phyloP scores from a whole-genome alignment of 1,140 invertebrate species.

The Melipona quadrifasciata region DNA sequence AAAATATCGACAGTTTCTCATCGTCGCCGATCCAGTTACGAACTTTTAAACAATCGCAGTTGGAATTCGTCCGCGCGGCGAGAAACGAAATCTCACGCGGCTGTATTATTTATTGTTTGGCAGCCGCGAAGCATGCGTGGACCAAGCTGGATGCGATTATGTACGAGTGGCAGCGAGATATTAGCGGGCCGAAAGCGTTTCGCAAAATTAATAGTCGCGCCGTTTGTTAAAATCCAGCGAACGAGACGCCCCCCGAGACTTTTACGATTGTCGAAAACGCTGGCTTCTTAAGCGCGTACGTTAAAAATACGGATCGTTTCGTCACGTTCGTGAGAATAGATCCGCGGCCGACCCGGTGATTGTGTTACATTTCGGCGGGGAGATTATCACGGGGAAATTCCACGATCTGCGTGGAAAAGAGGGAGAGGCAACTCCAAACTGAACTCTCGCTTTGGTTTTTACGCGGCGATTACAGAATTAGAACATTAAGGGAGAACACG shows the following conservation, averaged over 20 bases:
- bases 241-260: neutral
- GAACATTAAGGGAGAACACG: too few species aligned
- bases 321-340: neutral
- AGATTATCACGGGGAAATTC: neutral
- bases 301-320: slow-evolving; percentile 1
- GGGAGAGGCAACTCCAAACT: neutral
- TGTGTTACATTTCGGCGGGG: neutral
- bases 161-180: neutral
- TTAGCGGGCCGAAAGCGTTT: neutral
- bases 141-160: too few species aligned
- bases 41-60: neutral
- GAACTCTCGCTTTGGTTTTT: neutral
- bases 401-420: neutral
- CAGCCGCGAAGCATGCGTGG: too few species aligned
- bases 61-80: neutral
- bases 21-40: too few species aligned
- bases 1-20: too few species aligned
- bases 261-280: neutral
- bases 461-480: neutral
- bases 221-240: neutral
- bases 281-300: neutral
- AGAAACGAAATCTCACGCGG: neutral
- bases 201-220: neutral
- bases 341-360: neutral
- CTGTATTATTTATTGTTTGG: slow-evolving; percentile 4